These are phyloP conservation scores for Serrognathus titanus DNA, from an alignment of 2,888 invertebrate species.

Conservation along the genomic window DNA sequence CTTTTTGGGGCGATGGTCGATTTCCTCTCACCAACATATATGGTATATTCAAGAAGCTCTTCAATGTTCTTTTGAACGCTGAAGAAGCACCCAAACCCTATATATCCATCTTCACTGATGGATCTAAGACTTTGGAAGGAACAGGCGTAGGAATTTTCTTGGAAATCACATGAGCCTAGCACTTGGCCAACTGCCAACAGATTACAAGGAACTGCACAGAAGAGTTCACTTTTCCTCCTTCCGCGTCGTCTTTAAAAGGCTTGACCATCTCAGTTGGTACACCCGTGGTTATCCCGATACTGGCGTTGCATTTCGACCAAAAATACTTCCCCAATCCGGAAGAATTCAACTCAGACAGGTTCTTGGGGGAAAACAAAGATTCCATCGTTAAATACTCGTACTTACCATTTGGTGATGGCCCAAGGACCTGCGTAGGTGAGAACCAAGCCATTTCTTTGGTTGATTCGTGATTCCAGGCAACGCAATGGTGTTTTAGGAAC, in stretches of 20 bases:
- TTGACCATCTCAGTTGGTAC: constrained; percentile 36
- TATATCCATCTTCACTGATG: no score
- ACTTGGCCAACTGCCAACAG: no score
- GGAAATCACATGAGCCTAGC: no score
- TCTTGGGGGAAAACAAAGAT: constrained; percentile 32
- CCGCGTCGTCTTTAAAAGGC: constrained; percentile 37
- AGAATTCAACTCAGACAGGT: constrained; percentile 26
- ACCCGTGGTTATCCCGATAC: constrained; percentile 23
- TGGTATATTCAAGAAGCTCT: no score
- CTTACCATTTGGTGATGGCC: constrained; percentile 34
- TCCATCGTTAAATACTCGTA: constrained; percentile 30
- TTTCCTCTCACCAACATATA: no score
- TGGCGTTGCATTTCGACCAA: constrained; percentile 23
- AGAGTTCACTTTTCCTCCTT: constrained; percentile 22
- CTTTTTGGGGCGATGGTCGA: no score
- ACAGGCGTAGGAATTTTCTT: no score
- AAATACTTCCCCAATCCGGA: constrained; percentile 26
- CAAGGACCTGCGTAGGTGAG: constrained; percentile 21
- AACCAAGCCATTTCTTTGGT: no score
- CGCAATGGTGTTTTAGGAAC: constrained; percentile 12
- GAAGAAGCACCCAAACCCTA: no score
- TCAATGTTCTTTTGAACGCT: no score
- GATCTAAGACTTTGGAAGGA: no score
- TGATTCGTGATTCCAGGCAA: no score
- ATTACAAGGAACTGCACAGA: constrained; percentile 30